Evolutionary conservation across 2,113 vertebrate genomes (phyloP).

Genomic region (Lepus timidus): DNA sequence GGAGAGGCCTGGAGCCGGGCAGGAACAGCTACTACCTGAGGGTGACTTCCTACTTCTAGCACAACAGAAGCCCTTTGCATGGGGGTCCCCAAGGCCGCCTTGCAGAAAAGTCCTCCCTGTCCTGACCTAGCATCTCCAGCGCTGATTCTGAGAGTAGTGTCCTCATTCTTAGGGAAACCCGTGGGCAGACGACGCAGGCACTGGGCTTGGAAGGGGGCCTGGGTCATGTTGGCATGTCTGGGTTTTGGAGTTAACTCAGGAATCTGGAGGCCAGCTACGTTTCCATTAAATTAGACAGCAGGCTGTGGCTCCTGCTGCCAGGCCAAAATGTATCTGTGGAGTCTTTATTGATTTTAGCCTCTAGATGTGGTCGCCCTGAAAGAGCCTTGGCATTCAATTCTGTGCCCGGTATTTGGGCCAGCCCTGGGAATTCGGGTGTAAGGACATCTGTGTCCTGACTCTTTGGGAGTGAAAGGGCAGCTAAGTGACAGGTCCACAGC

Average conservation of each 20-base stretch:
- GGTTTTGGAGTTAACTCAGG: constrained; percentile 59
- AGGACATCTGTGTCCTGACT: background rate
- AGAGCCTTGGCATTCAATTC: background rate
- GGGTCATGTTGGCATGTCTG: constrained; percentile 69
- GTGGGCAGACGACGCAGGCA: background rate
- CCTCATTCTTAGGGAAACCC: constrained; percentile 5
- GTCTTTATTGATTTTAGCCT: background rate
- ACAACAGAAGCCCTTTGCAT: background rate
- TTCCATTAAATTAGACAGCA: constrained; percentile 50
- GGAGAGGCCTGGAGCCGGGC: background rate
- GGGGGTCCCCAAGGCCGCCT: background rate
- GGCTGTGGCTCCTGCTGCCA: background rate
- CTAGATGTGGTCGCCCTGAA: background rate
- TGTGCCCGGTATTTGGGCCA: background rate
- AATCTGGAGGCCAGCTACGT: constrained; percentile 53
- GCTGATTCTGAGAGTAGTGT: background rate
- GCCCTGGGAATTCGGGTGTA: background rate
- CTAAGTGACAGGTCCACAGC: background rate
- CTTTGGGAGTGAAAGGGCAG: background rate
- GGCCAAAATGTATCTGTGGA: background rate
- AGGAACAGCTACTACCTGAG: background rate
- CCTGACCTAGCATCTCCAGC: background rate
- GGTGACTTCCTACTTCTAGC: background rate
- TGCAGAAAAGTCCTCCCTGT: background rate
- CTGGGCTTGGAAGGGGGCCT: constrained; percentile 73